These are phyloP conservation scores for Pseudomyrmex gracilis DNA, from an alignment of 1,140 invertebrate genomes.

Conservation along the genomic window DNA sequence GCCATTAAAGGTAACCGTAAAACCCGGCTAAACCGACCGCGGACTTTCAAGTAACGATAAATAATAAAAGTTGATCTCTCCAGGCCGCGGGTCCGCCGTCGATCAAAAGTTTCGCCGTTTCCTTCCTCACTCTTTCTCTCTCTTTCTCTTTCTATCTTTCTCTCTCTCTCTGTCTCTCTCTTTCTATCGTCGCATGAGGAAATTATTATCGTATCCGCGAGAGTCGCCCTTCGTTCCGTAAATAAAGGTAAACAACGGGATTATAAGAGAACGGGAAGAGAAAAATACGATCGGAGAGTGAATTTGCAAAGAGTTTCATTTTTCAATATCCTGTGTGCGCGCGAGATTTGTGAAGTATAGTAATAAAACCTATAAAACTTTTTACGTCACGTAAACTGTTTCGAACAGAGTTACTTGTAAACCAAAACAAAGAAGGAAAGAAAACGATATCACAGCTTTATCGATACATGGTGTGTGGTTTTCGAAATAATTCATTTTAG, in stretches of 20 bases:
- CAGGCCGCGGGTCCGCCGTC: conserved; percentile 20
- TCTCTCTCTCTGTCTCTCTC: too few relatives aligned
- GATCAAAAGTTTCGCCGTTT: conserved; percentile 70
- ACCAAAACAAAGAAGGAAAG: not conserved
- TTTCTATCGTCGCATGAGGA: not conserved
- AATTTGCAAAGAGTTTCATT: conserved; percentile 2
- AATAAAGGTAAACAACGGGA: conserved; percentile 46
- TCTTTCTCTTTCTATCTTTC: too few relatives aligned
- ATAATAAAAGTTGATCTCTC: conserved; percentile 71
- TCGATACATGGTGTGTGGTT: too few relatives aligned
- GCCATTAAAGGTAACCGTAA: conserved; percentile 79
- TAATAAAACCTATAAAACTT: too few relatives aligned
- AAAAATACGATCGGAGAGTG: not conserved
- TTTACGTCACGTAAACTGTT: not conserved
- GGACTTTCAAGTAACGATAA: conserved; percentile 70
- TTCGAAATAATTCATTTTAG: too few relatives aligned
- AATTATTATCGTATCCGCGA: conserved; percentile 45
- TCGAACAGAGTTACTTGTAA: not conserved
- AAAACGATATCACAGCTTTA: not conserved
- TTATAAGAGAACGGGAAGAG: conserved; percentile 18
- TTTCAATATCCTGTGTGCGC: not conserved
- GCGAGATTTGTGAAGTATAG: conserved; percentile 10
- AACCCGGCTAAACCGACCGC: conserved; percentile 70
- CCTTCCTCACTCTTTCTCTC: not conserved
- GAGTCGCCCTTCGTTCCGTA: not conserved